phyloP scores from a whole-genome alignment of 1,140 invertebrate genomes.

The Ceratitis capitata region DNA sequence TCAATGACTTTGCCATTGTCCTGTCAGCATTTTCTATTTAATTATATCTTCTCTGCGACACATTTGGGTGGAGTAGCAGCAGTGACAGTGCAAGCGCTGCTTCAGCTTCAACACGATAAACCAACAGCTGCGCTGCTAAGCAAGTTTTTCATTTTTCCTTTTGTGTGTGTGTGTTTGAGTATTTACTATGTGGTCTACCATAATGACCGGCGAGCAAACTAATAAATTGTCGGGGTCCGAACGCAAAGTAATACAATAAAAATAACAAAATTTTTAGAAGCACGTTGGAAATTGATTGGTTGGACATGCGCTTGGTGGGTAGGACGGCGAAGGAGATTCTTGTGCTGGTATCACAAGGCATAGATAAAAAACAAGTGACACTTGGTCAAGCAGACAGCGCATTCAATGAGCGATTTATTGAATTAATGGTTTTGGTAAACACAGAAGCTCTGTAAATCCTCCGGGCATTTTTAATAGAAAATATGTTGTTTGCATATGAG shows the following conservation, averaged over 20 bases:
- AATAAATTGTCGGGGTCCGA: neutral
- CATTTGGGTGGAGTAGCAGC: neutral
- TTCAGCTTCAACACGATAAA: neutral
- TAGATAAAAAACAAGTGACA: neutral
- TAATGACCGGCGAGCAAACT: slow-evolving; percentile 8
- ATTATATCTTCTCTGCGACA: neutral
- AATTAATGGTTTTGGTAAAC: neutral
- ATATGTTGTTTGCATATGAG: too few species aligned
- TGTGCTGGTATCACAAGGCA: too few species aligned
- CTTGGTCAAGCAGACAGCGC: neutral
- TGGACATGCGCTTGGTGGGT: neutral
- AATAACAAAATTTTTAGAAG: neutral
- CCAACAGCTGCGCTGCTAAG: neutral
- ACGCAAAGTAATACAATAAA: neutral
- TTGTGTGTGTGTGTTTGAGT: neutral
- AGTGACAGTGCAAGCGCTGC: neutral
- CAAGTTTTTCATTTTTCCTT: neutral
- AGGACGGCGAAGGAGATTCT: neutral
- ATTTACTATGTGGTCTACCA: neutral
- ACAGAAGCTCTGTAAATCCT: neutral
- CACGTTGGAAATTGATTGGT: neutral
- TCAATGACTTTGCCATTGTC: neutral
- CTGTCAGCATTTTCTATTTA: slow-evolving; percentile 1
- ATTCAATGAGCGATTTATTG: neutral
- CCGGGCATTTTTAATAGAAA: too few species aligned